phyloP scores from a whole-genome alignment of 2,797 vertebrate genomes.

The Salmo trutta region DNA sequence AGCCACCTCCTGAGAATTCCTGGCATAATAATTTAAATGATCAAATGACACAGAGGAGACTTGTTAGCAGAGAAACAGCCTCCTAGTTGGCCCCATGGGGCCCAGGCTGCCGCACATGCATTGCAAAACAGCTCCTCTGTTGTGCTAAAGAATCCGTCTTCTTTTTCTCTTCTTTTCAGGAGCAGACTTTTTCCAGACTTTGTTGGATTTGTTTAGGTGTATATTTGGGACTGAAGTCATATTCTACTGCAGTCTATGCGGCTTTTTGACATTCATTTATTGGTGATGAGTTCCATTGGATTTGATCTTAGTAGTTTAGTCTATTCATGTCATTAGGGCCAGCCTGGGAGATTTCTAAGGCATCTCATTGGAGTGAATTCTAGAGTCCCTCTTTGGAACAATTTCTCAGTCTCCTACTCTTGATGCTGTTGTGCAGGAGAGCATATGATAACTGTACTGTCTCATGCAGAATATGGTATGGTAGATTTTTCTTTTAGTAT shows the following conservation, averaged over 20 bases:
- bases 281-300: constrained; percentile 62
- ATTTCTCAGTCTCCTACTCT: constrained; percentile 56
- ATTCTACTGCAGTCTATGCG: constrained; percentile 52
- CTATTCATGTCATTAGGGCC: constrained; percentile 54
- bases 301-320: constrained; percentile 52
- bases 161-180: constrained; percentile 63
- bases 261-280: constrained; percentile 48
- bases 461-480: too few relatives aligned
- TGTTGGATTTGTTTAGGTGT: constrained; percentile 69
- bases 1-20: constrained; percentile 82
- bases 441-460: too few relatives aligned
- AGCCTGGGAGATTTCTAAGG: constrained; percentile 66
- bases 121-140: constrained; percentile 86
- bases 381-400: constrained; percentile 67
- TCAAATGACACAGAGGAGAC: constrained; percentile 89
- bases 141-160: constrained; percentile 81
- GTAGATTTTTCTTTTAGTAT: too few relatives aligned
- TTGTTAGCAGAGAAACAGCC: constrained; percentile 86
- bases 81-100: constrained; percentile 87
- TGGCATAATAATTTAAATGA: constrained; percentile 91
- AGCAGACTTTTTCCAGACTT: constrained; percentile 73
- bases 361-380: constrained; percentile 51
- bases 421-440: constrained; percentile 47
- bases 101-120: constrained; percentile 78
- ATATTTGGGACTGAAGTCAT: constrained; percentile 66